Conservation (phyloP, 2,797 vertebrate species). For the Phaenicophaeus curvirostris region DNA sequence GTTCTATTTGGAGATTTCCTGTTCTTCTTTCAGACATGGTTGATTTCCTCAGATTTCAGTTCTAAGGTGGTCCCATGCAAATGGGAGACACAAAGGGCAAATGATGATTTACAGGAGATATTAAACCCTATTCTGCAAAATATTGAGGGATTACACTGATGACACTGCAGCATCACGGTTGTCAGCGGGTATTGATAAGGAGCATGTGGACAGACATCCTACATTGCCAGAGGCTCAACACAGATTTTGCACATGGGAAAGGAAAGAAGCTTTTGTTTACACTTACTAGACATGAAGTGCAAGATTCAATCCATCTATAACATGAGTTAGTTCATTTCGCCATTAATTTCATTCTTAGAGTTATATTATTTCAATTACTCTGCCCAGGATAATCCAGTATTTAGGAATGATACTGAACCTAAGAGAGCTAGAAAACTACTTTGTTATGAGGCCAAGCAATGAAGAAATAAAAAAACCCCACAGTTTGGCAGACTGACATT, state of each 20-base stretch:
- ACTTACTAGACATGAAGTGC: not conserved
- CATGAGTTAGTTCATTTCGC: not conserved
- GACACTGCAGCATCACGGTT: not conserved
- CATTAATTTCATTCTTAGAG: not conserved
- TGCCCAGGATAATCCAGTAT: not conserved
- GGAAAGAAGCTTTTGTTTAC: not conserved
- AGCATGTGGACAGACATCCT: not conserved
- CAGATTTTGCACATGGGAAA: not conserved
- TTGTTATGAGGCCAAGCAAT: not conserved
- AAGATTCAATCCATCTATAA: not conserved
- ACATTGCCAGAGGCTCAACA: not conserved
- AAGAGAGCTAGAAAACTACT: not conserved
- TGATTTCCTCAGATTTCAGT: not conserved
- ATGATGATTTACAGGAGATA: not conserved
- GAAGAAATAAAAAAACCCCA: not conserved
- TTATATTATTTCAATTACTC: not conserved
- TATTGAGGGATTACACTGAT: not conserved
- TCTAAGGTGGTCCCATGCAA: not conserved
- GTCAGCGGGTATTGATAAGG: not conserved
- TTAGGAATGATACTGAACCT: constrained; percentile 21
- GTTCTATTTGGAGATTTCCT: not conserved
- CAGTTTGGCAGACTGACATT: not conserved
- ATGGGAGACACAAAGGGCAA: not conserved
- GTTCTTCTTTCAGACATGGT: not conserved
- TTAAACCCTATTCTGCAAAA: not conserved